Evolutionary conservation across 1,140 invertebrate genomes (phyloP).

Genomic region (Drosophila parvula): DNA sequence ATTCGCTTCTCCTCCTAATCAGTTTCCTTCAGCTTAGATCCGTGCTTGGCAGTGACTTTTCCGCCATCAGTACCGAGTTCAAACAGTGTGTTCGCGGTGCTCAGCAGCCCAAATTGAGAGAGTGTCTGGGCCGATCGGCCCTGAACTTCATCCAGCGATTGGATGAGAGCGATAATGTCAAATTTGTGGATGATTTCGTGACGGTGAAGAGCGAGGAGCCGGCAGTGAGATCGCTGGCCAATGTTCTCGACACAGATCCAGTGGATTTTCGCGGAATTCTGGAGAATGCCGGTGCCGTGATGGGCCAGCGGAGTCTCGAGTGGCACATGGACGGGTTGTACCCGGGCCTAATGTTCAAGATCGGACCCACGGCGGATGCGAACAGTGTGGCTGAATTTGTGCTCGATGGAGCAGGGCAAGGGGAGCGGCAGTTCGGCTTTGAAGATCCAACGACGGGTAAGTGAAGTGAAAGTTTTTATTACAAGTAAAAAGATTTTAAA

Average conservation of each 20-base stretch:
- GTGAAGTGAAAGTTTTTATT: background rate
- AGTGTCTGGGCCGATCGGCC: conserved; percentile 89
- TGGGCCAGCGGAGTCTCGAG: conserved; percentile 88
- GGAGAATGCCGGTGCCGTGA: conserved; percentile 88
- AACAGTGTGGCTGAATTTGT: conserved; percentile 90
- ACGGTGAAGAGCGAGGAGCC: conserved; percentile 86
- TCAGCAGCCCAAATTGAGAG: conserved; percentile 66
- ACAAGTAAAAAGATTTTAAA: background rate
- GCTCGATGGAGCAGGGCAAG: conserved; percentile 86
- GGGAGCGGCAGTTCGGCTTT: conserved; percentile 79
- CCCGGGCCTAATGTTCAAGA: conserved; percentile 89
- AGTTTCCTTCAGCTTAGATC: conserved; percentile 25
- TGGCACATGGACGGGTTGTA: conserved; percentile 89
- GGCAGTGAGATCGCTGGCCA: conserved; percentile 84
- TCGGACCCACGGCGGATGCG: conserved; percentile 87
- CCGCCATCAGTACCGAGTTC: conserved; percentile 54
- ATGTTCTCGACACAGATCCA: conserved; percentile 89
- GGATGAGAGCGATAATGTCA: conserved; percentile 87
- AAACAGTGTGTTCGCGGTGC: conserved; percentile 70
- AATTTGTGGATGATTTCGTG: conserved; percentile 86
- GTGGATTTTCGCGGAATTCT: conserved; percentile 88
- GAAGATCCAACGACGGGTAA: conserved; percentile 85
- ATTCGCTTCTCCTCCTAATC: conserved; percentile 23
- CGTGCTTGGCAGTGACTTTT: conserved; percentile 31
- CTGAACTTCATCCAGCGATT: conserved; percentile 87